Evolutionary conservation across 2,113 vertebrate species (phyloP), one percentile per base, ranked within the genome.

Genomic region (Nothocercus julius): DNA sequence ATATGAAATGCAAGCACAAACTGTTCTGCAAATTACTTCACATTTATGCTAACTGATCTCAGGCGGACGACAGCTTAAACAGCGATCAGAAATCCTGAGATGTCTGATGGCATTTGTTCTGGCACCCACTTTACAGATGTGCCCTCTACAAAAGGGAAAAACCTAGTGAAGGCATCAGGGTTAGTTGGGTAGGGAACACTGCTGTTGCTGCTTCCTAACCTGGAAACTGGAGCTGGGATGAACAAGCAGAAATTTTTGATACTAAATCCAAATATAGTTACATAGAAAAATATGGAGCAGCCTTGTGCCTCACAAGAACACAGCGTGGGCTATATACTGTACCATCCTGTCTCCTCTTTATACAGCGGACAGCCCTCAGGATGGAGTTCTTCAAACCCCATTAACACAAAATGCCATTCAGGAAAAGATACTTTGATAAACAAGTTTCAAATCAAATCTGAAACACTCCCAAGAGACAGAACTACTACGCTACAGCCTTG

Each of bases 251-350:
- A 18, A n/a, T 22, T 34, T 13, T 6, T 10, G 19, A 25, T 16
- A 8, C 34, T 72, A 56, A 44, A n/a, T 66, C 47, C 38, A 53
- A 62, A 22, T 34, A 58, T 7, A 7, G 18, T 21, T 3, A 5
- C 19, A 24, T 7, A 49, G 62, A 66, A 38, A 54, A 17, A n/a
- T 5, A 25, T 2, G 7, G 6, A 24, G 51, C 28, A 62, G 15
- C 13, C 13, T n/a, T 91, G 42, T 15, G 2, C 25, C 64, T 47
- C 15, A 9, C 4, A n/a, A 24, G 3, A n/a, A 11, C 5, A n/a
- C 14, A 20, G 25, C 2, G 3, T 17, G 4, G 3, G 11, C 14
- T 28, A 5, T 34, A 5, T 34, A 22, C 9, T 25, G 17, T 9
- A 34, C 18, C 30, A 7, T 21, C 28, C 53, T 36, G 7, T 44